Percentiles rank a stretch among this genome's conserved stretches.
phyloP scores from a whole-genome alignment of 35 echinoderm and acorn worm species.

The Holothuria glaberrima region DNA sequence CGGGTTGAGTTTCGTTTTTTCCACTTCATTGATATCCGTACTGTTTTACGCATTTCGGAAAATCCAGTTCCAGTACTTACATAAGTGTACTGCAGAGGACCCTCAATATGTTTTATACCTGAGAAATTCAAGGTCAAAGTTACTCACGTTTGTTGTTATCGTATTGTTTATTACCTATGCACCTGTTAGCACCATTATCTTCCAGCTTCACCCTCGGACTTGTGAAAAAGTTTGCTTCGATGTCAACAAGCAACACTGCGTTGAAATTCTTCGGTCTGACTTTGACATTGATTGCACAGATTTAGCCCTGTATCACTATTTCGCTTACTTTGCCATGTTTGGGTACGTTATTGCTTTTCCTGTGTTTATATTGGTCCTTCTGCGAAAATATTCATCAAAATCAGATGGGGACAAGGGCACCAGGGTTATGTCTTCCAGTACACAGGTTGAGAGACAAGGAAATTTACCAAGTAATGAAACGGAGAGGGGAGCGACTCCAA shows the following conservation, averaged over 20 bases:
- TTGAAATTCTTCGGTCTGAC: conserved; percentile 2
- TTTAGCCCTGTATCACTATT: neutral
- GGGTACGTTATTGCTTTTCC: conserved; percentile 17
- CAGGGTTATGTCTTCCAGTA: no score
- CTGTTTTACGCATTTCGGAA: neutral
- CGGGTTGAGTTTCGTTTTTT: neutral
- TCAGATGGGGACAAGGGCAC: no score
- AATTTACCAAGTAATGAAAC: no score
- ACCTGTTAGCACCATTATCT: conserved; percentile 26
- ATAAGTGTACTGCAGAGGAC: neutral
- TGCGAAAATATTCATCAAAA: neutral
- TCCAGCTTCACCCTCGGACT: conserved; percentile 15
- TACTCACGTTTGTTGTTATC: neutral
- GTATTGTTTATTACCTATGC: conserved; percentile 52
- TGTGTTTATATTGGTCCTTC: neutral
- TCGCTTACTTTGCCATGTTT: neutral
- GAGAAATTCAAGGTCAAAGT: neutral
- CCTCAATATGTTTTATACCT: neutral
- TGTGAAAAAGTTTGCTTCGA: conserved; percentile 39
- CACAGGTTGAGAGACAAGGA: no score
- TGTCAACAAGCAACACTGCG: neutral
- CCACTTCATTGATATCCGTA: neutral
- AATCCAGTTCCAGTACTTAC: neutral
- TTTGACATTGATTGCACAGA: neutral
- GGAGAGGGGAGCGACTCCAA: no score